These are phyloP conservation scores for Mungos mungo DNA, from an alignment of 2,113 vertebrate genomes.

Conservation along the genomic window DNA sequence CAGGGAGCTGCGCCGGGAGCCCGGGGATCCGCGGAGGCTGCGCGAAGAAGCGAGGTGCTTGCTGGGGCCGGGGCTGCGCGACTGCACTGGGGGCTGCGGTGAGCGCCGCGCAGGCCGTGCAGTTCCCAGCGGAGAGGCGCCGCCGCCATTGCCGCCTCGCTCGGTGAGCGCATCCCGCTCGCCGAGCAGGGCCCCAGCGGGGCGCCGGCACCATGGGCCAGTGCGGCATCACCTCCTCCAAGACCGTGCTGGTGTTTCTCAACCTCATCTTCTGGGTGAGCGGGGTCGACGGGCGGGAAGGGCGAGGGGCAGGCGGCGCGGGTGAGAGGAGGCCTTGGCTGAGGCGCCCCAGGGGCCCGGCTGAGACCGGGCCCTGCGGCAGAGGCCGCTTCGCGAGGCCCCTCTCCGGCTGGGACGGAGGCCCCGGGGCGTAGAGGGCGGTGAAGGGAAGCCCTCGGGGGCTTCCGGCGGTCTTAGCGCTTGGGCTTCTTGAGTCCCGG, in stretches of 20 bases:
- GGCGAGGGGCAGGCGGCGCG: neutral
- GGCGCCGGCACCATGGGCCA: constrained; percentile 85
- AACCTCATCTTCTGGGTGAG: constrained; percentile 98
- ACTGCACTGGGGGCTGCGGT: neutral
- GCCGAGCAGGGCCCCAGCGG: constrained; percentile 59
- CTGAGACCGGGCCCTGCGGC: neutral
- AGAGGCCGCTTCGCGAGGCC: neutral
- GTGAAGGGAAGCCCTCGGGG: neutral
- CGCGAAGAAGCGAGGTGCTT: constrained; percentile 24
- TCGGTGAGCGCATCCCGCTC: constrained; percentile 45
- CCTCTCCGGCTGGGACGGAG: rapidly evolving
- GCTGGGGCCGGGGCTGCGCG: constrained; percentile 7
- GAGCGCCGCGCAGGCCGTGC: neutral
- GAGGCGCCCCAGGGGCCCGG: neutral
- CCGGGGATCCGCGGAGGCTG: constrained; percentile 48
- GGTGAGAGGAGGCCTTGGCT: neutral
- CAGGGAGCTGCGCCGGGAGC: neutral
- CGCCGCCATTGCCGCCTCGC: constrained; percentile 52
- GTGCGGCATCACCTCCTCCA: constrained; percentile 97
- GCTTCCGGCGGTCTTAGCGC: neutral
- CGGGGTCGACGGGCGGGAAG: neutral
- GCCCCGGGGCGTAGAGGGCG: neutral
- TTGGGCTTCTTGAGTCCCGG: neutral
- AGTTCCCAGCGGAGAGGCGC: neutral
- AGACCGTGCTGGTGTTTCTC: constrained; percentile 97